Base-by-base conservation (phyloP, 1,140 invertebrate genomes). In the Acyrthosiphon pisum region DNA sequence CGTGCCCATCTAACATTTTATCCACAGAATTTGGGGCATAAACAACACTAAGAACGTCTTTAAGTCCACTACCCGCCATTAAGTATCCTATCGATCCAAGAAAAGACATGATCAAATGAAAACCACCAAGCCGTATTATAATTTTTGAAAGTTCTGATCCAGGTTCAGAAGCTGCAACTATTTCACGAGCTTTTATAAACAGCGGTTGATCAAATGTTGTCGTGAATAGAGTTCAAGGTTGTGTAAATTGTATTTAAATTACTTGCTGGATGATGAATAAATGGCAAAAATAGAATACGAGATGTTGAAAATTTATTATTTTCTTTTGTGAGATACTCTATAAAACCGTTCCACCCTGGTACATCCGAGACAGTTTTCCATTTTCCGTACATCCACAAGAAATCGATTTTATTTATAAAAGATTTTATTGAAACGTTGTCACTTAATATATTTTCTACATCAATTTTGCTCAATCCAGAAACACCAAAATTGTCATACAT, bases 211-310 rank as follows among this genome's bases (percentile, higher is more conserved):
- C 91, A 50, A 92, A 92, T n/a, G 8, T 81, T 76, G 30, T 44
- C 46, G 37, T n/a, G 14, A 48, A n/a, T 48, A 44, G 23, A 41
- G 30, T 44, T 41, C 44, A 92, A 68, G n/a, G 37, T 44, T 37
- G 91, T 92, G 26, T 81, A 92, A 83, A 92, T 92, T n/a, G 91
- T 81, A 81, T 92, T 50, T 23, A n/a, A 76, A 83, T 92, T 81
- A 81, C 48, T 81, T 46, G 60, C 41, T 35, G 91, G 91, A 35
- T 48, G 48, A 81, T 92, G 68, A 30, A 83, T 81, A 81, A 92
- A 92, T 92, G 91, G 91, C 44, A 92, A 60, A 81, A 81, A 83
- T 91, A 92, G 35, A 48, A 92, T 46, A 68, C 60, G 60, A 68
- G 60, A 68, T 68, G 60, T 68, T 56, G 53, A 68, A 68, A 68